phyloP scores from a whole-genome alignment of 2,888 invertebrate species.

The Syrista parreyssii region DNA sequence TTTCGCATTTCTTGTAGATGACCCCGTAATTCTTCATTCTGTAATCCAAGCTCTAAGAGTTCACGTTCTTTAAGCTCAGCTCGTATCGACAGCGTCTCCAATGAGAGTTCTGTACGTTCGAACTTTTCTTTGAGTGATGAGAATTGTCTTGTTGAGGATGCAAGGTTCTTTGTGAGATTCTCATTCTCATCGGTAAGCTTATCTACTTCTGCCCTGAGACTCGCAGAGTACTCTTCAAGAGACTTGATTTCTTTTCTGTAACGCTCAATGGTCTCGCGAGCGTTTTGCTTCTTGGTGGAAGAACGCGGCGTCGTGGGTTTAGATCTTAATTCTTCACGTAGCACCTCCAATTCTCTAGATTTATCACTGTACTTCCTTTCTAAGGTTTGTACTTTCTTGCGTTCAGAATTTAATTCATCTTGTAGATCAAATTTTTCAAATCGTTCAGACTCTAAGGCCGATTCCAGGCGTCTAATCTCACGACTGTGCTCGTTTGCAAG shows the following conservation, averaged over 20 bases:
- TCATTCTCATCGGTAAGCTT: constrained; percentile 70
- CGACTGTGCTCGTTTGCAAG: constrained; percentile 63
- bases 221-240: constrained; percentile 68
- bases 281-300: constrained; percentile 51
- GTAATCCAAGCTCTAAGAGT: constrained; percentile 44
- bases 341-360: constrained; percentile 57
- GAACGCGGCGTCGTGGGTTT: constrained; percentile 56
- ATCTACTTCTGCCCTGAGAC: constrained; percentile 69
- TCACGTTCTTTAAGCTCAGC: constrained; percentile 52
- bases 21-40: constrained; percentile 51
- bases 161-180: constrained; percentile 62
- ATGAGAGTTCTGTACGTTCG: constrained; percentile 37
- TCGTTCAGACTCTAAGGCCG: constrained; percentile 72
- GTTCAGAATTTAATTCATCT: constrained; percentile 71
- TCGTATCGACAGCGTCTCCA: constrained; percentile 43
- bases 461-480: constrained; percentile 69
- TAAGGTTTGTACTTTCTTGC: constrained; percentile 69
- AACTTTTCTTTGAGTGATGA: constrained; percentile 42
- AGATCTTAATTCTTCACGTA: constrained; percentile 54
- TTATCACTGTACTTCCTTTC: constrained; percentile 67
- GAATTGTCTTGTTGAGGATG: constrained; percentile 33
- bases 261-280: constrained; percentile 49
- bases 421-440: constrained; percentile 74
- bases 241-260: constrained; percentile 68
- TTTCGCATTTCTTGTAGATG: constrained; percentile 46